phyloP scores from a whole-genome alignment of 2,888 invertebrate species.

The Entomobrya proxima region DNA sequence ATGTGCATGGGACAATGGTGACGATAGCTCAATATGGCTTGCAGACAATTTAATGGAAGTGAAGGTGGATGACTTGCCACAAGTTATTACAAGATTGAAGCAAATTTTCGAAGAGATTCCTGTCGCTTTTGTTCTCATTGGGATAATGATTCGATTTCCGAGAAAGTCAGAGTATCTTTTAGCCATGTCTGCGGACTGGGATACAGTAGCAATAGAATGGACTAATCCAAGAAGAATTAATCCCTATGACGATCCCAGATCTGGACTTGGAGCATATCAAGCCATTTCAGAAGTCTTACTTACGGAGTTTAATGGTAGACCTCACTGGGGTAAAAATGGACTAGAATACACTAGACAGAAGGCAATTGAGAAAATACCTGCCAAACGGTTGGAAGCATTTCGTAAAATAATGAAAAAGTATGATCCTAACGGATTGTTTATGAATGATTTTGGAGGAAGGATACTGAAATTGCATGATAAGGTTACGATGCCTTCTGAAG shows the following conservation, averaged over 20 bases:
- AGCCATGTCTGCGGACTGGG: slow-evolving; percentile 43
- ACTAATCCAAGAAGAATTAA: slow-evolving; percentile 54
- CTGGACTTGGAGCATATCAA: slow-evolving; percentile 63
- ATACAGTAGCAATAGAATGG: slow-evolving; percentile 58
- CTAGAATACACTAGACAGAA: slow-evolving; percentile 46
- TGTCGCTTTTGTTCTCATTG: slow-evolving; percentile 67
- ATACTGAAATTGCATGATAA: slow-evolving; percentile 46
- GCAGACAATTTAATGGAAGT: slow-evolving; percentile 68
- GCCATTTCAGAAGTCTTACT: slow-evolving; percentile 60
- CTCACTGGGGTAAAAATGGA: slow-evolving; percentile 70
- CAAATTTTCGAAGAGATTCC: slow-evolving; percentile 56
- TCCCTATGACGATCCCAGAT: slow-evolving; percentile 44
- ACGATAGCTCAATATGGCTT: slow-evolving; percentile 44
- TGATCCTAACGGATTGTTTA: slow-evolving; percentile 65
- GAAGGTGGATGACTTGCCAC: slow-evolving; percentile 55
- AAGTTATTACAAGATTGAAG: slow-evolving; percentile 56
- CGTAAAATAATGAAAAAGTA: slow-evolving; percentile 51
- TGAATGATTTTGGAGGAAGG: slow-evolving; percentile 68
- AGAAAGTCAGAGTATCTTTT: slow-evolving; percentile 52
- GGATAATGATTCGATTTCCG: slow-evolving; percentile 64
- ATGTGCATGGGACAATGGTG: slow-evolving; percentile 69
- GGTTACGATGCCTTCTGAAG: slow-evolving; percentile 57
- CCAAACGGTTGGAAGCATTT: slow-evolving; percentile 31
- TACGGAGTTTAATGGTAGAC: slow-evolving; percentile 52
- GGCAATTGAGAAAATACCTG: neutral